Evolutionary conservation across 2,888 invertebrate species (phyloP), one percentile per base, ranked within the genome.

Genomic region (Asteroscopus sphinx): DNA sequence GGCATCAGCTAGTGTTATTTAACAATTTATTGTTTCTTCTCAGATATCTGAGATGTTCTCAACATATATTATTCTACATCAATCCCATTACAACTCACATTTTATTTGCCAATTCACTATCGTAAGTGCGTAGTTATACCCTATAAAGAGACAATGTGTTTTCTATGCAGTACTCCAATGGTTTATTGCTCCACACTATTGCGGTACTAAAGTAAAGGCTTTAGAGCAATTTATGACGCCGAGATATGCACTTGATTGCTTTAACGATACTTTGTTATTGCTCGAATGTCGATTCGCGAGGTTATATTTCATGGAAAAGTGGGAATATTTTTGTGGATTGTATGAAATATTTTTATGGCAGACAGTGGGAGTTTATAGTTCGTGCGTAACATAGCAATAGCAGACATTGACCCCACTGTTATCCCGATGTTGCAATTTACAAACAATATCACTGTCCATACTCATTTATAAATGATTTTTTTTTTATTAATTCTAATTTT

Each of bases 141-240:
- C 51, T 39, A 57, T 68, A 75, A 60, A 63, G 40, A 47, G 48
- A 75, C 55, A 65, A 60, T 65, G 60, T 61, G 35, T 47, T 49
- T 60, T 57, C 46, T 21, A 54, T 62, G 49, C 54, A 63, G 41
- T 53, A 15, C 56, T 32, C 35, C 26, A 46, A 55, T 60, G 13
- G 25, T 63, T 72, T 73, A 75, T 63, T 39, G 71, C 53, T 32
- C 13, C 15, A 8, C 66, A 33, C 40, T 46, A 66, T 40, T 54
- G 44, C 36, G 39, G 32, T 40, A 37, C 32, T 62, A 66, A 42
- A 63, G 44, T 58, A 53, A 62, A 57, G 41, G 75, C 61, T 71
- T 62, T 51, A 37, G 12, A 0, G 12, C 52, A 58, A 70, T 74
- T 64, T 74, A 71, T 71, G 55, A 36, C 15, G 11, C 36, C 44